Evolutionary conservation across 1,140 invertebrate genomes (phyloP).

Genomic region (Formica selysi): DNA sequence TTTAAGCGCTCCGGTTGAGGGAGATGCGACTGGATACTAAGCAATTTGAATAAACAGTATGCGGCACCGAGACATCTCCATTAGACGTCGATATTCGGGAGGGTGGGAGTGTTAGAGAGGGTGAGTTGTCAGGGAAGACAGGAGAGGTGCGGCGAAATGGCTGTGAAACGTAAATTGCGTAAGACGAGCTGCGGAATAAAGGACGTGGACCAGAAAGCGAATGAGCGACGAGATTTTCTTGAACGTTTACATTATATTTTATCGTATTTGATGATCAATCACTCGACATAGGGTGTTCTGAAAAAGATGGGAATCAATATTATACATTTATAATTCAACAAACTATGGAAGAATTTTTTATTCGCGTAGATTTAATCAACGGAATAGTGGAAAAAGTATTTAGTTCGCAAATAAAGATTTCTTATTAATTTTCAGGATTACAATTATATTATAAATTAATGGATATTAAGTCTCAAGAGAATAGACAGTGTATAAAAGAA

Average conservation of each 20-base stretch:
- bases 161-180: constrained; percentile 49
- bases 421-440: background rate
- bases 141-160: constrained; percentile 7
- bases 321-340: constrained; percentile 31
- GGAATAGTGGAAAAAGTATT: background rate
- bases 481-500: background rate
- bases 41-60: constrained; percentile 80
- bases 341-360: background rate
- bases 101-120: constrained; percentile 2
- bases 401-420: background rate
- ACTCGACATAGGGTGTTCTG: background rate
- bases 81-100: constrained; percentile 79
- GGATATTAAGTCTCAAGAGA: constrained; percentile 1
- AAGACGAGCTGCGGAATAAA: constrained; percentile 42
- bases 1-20: constrained; percentile 25
- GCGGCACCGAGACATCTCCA: constrained; percentile 73
- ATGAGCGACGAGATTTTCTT: constrained; percentile 9
- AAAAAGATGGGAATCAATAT: constrained; percentile 2
- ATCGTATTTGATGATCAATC: constrained; percentile 24
- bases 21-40: constrained; percentile 46
- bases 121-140: background rate
- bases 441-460: constrained; percentile 7
- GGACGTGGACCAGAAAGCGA: constrained; percentile 26
- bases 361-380: constrained; percentile 4
- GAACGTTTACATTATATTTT: constrained; percentile 33